A percentile compares a stretch with the other conserved stretches of the same genome.
Evolutionary conservation across 2,797 vertebrate genomes (phyloP).

Genomic region (Anabas testudineus): DNA sequence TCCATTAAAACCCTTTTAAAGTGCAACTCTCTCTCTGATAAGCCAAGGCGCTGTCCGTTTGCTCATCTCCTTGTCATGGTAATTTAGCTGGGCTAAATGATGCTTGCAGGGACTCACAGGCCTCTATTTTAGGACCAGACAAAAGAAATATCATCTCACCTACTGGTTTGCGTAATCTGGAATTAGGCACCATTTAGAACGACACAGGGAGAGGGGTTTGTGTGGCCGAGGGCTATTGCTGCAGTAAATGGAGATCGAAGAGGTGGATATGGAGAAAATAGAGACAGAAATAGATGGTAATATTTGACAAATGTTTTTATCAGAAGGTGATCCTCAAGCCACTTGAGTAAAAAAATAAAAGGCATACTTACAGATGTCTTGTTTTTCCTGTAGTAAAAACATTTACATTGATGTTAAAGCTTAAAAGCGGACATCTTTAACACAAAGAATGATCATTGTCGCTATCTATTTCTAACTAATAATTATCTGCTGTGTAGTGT

Average conservation of each 20-base stretch:
- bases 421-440: neutral
- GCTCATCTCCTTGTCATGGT: slow-evolving; percentile 80
- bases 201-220: slow-evolving; percentile 61
- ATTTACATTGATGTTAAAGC: neutral
- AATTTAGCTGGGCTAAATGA: slow-evolving; percentile 83
- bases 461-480: too few relatives aligned
- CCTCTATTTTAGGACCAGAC: slow-evolving; percentile 75
- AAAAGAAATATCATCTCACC: slow-evolving; percentile 78
- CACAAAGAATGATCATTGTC: too few relatives aligned
- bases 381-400: neutral
- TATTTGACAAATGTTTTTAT: slow-evolving; percentile 47
- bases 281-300: slow-evolving; percentile 43
- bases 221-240: slow-evolving; percentile 45
- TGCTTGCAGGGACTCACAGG: slow-evolving; percentile 70
- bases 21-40: slow-evolving; percentile 77
- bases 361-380: neutral
- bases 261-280: slow-evolving; percentile 38
- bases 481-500: too few relatives aligned
- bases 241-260: slow-evolving; percentile 63
- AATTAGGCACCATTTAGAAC: slow-evolving; percentile 73
- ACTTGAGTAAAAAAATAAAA: slow-evolving; percentile 8
- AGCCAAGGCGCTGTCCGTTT: slow-evolving; percentile 75
- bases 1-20: slow-evolving; percentile 83
- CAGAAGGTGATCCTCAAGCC: neutral
- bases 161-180: slow-evolving; percentile 78